Conservation (phyloP, 1,140 invertebrate species). For the Penaeus vannamei region DNA sequence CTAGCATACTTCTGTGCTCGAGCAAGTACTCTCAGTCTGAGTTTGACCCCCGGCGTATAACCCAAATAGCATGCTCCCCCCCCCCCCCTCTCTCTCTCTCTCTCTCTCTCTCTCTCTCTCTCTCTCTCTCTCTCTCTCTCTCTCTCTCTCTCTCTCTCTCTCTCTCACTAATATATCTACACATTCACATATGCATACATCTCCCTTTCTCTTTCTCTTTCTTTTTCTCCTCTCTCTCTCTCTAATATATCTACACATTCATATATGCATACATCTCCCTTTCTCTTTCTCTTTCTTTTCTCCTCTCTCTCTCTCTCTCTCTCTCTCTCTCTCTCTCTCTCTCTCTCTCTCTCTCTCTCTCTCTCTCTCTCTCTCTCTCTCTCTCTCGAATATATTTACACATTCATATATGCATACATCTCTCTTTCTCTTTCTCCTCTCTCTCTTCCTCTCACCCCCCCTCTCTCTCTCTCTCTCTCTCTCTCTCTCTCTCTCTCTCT, state of each 20-base stretch:
- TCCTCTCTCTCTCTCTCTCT: conserved; percentile 35
- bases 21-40: too few relatives aligned
- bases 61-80: too few relatives aligned
- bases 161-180: not conserved
- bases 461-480: not conserved
- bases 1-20: too few relatives aligned
- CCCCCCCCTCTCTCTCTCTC: too few relatives aligned
- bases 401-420: too few relatives aligned
- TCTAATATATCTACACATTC: too few relatives aligned
- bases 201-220: not conserved
- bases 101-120: conserved; percentile 33
- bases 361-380: too few relatives aligned
- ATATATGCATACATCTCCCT: too few relatives aligned
- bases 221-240: not conserved
- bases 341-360: not conserved
- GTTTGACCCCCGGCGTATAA: too few relatives aligned
- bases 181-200: conserved; percentile 13
- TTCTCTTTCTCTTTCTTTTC: not conserved
- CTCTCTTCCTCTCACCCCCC: not conserved
- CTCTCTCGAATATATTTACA: too few relatives aligned
- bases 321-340: conserved; percentile 9
- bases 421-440: conserved; percentile 31
- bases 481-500: too few relatives aligned
- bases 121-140: conserved; percentile 15
- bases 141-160: not conserved